Evolutionary conservation across 2,888 invertebrate species (phyloP), one percentile per base, ranked within the genome.

Genomic region (Choreutis nemorana): DNA sequence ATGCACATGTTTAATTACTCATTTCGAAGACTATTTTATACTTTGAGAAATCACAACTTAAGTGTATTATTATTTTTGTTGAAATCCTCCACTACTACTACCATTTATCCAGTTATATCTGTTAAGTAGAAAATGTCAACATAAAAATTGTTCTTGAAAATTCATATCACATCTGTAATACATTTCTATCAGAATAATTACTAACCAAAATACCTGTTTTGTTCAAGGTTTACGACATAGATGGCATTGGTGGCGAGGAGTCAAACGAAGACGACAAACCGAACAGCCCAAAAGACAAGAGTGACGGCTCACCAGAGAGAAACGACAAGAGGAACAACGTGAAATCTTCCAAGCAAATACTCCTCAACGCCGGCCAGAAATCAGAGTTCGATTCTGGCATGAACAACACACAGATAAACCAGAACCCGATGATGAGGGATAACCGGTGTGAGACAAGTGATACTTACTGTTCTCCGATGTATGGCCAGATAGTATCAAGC

Each of bases 361-460:
- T 78, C 15, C 48, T 73, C 38, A 78, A 78, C 32, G 77, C 78
- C 2, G 78, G 78, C 7, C 78, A 78, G 33, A 77, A 75, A 35
- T 78, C 78, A 0, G 78, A 78, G 35, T 78, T 78, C 33, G 78
- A 77, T 40, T 77, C 77, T 0, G 78, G 78, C 6, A 78, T 78
- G 77, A 78, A 78, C 50, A 78, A 77, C 47, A 67, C 60, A 31
- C 78, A 77, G 41, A 42, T 75, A 2, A 72, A 50, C 36, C 75
- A 72, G 36, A 65, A 50, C 30, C 47, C 51, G 26, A 29, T 40
- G 0, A 52, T 39, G 13, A 60, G 55, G 34, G 73, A 72, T 25
- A 67, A 53, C 16, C 55, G 58, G 33, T 48, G 50, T 29, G 48
- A 42, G 2, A 54, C 42, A 7, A 48, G 56, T n/a, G 71, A 71